Conservation (phyloP, 2,888 invertebrate genomes). For the Bombyx huttoni region DNA sequence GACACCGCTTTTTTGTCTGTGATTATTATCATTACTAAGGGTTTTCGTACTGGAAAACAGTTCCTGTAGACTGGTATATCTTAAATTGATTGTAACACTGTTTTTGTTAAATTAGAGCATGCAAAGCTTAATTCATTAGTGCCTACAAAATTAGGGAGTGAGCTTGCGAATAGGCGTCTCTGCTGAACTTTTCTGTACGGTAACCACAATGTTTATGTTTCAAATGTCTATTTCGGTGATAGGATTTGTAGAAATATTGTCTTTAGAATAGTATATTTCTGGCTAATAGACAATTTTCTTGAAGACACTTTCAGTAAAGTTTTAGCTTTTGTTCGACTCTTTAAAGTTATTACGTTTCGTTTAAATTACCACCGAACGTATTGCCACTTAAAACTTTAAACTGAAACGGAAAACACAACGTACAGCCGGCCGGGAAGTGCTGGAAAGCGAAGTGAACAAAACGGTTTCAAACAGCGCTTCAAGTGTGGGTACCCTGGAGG, state of each 20-base stretch:
- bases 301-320: no score
- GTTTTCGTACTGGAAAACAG: no score
- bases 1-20: no score
- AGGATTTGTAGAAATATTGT: no score
- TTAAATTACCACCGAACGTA: not conserved
- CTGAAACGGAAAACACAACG: slow-evolving; percentile 8
- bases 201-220: slow-evolving; percentile 11
- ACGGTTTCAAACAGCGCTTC: slow-evolving; percentile 10
- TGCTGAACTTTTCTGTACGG: slow-evolving; percentile 18
- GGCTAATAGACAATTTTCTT: no score
- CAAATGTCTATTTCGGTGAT: not conserved
- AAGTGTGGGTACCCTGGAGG: slow-evolving; percentile 34
- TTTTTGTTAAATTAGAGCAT: not conserved
- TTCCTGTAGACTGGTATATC: not conserved
- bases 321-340: no score
- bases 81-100: not conserved
- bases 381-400: slow-evolving; percentile 12
- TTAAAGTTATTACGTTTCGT: no score
- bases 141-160: slow-evolving; percentile 29
- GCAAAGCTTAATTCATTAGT: slow-evolving; percentile 34
- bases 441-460: slow-evolving; percentile 7
- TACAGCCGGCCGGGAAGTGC: slow-evolving; percentile 1
- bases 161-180: slow-evolving; percentile 18
- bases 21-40: no score
- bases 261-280: no score